Evolutionary conservation across 2,113 vertebrate genomes (phyloP), one percentile per base, ranked within the genome.

Genomic region (Potamarius usumacintae): DNA sequence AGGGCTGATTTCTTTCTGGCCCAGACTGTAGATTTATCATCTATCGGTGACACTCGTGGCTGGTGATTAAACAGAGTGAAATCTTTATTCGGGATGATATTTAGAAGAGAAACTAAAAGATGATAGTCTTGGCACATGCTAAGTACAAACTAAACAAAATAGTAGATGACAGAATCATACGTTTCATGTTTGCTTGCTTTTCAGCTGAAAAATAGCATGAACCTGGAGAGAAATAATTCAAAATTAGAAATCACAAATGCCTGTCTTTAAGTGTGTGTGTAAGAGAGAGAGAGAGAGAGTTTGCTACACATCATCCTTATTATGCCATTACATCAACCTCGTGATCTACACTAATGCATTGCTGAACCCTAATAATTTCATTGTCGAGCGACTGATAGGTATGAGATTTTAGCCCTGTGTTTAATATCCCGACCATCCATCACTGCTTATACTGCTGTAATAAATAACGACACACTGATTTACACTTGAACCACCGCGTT

Each of bases 401-500:
- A 48, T 14, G 2, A 67, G 9, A 67, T 67, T 27, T 67, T 67
- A 4, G 25, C 62, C 62, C 7, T 10, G 14, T 14, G 6, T 67
- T 67, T 67, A 67, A 67, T 27, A 27, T 27, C n/a, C 65, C 3
- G 11, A n/a, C 8, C 25, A 67, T 17, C 2, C 25, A n/a, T 69
- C 27, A 30, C n/a, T 69, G 12, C 14, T 14, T 69, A 14, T 69
- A 69, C 34, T 34, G 4, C 14, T 65, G 22, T 69, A 9, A 74
- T 20, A 50, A 25, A 50, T 50, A 50, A 8, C 12, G 30, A 42
- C 42, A 20, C 8, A 52, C 18, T 25, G 72, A 25, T 22, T 81
- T 76, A 67, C 83, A 87, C 71, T 86, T 58, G 52, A 62, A 85
- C 42, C 60, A 27, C 48, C 57, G 50, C 78, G 78, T 27, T 53